Base-by-base conservation (phyloP, 2,888 invertebrate genomes). In the Nomada fabriciana region DNA sequence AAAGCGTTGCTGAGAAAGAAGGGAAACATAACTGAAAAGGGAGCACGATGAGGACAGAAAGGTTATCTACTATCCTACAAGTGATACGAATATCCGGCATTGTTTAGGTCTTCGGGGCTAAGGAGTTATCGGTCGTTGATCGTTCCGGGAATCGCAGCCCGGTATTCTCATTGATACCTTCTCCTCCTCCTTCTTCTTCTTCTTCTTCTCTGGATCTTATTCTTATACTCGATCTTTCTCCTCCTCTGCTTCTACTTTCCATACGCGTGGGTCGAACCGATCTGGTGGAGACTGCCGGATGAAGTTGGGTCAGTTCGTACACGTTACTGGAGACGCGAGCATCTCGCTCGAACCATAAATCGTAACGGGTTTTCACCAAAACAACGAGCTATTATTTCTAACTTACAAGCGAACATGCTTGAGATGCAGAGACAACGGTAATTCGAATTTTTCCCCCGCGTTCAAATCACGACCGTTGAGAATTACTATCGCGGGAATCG, bases 61-160 rank as follows among this genome's bases (percentile, higher is more conserved):
- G 80, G 78, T 76, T 80, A 86, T 86, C 84, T 80, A 63, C 61
- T 68, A 78, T 80, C 69, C 77, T 55, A 59, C 81, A 63, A 87
- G 82, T 88, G 84, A 84, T 85, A 89, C 84, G 86, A 89, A 85
- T 88, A 89, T 89, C 88, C 88, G 84, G 85, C 84, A 86, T 86
- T 88, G 85, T 88, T 89, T 85, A 82, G 82, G 82, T 86, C 84
- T 85, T 43, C 81, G 67, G 80, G 76, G 82, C 80, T 80, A 82
- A 69, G 20, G 68, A 84, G 84, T 84, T 86, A 86, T 86, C 79
- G 70, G 67, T 18, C 43, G 60, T 64, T 65, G 80, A 87, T 78
- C 86, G 82, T 83, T 86, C 71, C 68, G 55, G 73, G 75, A 85
- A 80, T 85, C 74, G 69, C 69, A 63, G 53, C 59, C 60, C 52